phyloP scores from a whole-genome alignment of 2,113 vertebrate species.

The Brevimyrus niger region DNA sequence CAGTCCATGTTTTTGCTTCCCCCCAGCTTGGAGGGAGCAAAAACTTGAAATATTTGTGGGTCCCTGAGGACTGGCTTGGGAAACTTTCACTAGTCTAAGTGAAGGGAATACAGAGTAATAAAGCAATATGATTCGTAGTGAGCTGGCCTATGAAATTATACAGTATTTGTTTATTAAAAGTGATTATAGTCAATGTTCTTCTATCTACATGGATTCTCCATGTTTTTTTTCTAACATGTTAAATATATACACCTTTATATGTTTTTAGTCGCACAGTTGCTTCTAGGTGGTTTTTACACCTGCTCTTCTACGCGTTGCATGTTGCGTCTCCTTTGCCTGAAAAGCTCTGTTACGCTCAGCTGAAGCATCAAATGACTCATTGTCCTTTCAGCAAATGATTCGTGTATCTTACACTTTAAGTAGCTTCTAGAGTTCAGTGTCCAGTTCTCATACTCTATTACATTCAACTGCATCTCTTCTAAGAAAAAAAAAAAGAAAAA shows the following conservation, averaged over 20 bases:
- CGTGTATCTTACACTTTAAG: neutral
- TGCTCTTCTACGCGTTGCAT: no score
- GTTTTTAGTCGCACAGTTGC: neutral
- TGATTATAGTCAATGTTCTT: neutral
- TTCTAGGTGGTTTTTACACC: neutral
- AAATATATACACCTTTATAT: neutral
- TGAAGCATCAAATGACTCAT: neutral
- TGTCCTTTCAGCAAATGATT: neutral
- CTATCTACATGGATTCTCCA: neutral
- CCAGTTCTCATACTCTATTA: neutral
- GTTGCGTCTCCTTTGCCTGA: neutral
- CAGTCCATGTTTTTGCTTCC: no score
- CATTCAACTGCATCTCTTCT: neutral
- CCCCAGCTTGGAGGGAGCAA: neutral
- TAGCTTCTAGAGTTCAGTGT: neutral
- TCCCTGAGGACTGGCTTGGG: neutral
- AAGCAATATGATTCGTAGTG: slow-evolving; percentile 45
- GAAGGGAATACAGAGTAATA: slow-evolving; percentile 29
- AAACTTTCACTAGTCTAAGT: slow-evolving; percentile 31
- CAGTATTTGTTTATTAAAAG: slow-evolving; percentile 19
- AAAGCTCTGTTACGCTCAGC: neutral
- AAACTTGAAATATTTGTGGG: neutral
- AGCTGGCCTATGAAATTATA: slow-evolving; percentile 45
- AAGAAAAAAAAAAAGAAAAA: neutral
- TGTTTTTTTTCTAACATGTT: neutral